A percentile compares a stretch with the other conserved stretches of the same genome.
These are phyloP conservation scores for Stichopus chloronotus DNA, from an alignment of 35 echinoderm and acorn worm species.

Conservation along the genomic window DNA sequence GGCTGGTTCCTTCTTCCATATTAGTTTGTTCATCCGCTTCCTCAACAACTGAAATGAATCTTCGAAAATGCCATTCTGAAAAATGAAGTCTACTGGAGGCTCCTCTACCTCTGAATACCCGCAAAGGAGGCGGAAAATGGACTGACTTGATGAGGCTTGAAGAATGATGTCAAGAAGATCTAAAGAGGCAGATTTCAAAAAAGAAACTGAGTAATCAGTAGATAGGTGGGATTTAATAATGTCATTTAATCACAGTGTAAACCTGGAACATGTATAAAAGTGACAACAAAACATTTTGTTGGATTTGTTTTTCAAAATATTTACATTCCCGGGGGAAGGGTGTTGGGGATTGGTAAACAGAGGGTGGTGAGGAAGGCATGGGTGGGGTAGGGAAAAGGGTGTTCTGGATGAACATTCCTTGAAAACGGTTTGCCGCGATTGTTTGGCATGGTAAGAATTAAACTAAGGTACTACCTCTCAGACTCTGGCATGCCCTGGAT, in stretches of 20 bases:
- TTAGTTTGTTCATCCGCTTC: constrained; percentile 61
- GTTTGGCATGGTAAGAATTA: no score
- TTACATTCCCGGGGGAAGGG: not conserved
- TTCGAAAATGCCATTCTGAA: constrained; percentile 53
- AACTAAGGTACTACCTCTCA: no score
- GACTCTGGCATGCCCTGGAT: no score
- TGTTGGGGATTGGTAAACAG: not conserved
- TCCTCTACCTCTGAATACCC: constrained; percentile 38
- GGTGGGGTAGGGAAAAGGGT: no score
- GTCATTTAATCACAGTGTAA: no score
- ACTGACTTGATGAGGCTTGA: constrained; percentile 36
- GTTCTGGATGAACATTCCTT: no score
- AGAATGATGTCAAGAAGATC: constrained; percentile 48
- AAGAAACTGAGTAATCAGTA: not conserved
- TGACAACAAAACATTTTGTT: not conserved
- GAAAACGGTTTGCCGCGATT: no score
- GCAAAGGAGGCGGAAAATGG: constrained; percentile 48
- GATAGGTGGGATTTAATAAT: no score
- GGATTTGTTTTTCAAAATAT: not conserved
- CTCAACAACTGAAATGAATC: constrained; percentile 59
- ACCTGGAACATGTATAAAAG: not conserved
- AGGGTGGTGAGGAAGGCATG: no score
- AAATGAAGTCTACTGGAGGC: not conserved
- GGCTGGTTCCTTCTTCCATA: constrained; percentile 74
- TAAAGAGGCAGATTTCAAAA: not conserved